A percentile compares a stretch with the other conserved stretches of the same genome.
phyloP scores from a whole-genome alignment of 2,113 vertebrate species.

The Chinchilla lanigera region DNA sequence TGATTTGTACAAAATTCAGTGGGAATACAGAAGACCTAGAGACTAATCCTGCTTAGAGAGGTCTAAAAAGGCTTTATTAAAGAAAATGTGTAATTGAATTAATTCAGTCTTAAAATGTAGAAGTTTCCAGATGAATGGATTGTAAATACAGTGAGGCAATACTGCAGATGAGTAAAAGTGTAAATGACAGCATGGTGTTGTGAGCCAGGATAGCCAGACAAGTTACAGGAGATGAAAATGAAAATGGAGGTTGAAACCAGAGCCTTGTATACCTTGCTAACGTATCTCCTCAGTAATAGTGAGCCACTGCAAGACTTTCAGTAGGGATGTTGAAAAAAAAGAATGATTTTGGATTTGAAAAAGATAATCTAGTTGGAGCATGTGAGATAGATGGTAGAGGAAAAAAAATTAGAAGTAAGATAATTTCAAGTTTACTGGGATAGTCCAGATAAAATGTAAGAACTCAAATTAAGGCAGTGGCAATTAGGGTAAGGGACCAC shows the following conservation, averaged over 20 bases:
- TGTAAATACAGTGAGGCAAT: not conserved
- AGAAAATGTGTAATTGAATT: constrained; percentile 26
- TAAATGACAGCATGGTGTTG: not conserved
- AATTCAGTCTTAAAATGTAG: constrained; percentile 4
- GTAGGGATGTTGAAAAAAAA: not conserved
- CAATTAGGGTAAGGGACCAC: not conserved
- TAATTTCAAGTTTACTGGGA: not conserved
- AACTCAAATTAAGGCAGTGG: not conserved
- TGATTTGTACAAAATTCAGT: constrained; percentile 10
- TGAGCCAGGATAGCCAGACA: not conserved
- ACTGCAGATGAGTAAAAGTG: not conserved
- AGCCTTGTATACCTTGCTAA: not conserved
- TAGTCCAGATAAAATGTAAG: not conserved
- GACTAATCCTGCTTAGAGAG: not conserved
- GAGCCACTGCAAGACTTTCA: not conserved
- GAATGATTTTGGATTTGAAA: not conserved
- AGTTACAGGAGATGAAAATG: not conserved
- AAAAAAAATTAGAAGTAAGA: not conserved
- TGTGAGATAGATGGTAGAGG: not conserved
- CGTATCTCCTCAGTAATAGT: not conserved
- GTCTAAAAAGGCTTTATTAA: not conserved
- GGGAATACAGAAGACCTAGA: not conserved
- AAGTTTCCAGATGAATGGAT: not conserved
- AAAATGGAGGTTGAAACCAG: not conserved
- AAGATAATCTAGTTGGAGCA: not conserved